Conservation (phyloP, 2,888 invertebrate genomes). For the Eristalis tenax region DNA sequence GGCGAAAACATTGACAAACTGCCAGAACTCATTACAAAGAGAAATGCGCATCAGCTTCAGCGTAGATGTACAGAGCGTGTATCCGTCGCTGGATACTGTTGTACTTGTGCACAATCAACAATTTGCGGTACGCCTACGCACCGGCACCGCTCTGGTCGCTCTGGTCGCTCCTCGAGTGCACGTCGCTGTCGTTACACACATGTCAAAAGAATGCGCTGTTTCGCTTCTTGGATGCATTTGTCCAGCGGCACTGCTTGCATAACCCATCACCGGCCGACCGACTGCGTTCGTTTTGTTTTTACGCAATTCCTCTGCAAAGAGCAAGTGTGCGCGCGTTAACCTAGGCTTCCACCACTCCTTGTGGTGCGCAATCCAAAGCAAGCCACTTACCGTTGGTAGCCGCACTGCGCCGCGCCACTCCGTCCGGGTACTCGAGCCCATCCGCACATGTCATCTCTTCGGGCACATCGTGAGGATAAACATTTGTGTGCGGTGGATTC, state of each 20-base stretch:
- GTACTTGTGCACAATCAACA: background rate
- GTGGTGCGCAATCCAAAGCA: slow-evolving; percentile 18
- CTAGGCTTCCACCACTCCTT: slow-evolving; percentile 20
- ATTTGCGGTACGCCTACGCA: slow-evolving; percentile 64
- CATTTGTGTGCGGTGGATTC: slow-evolving; percentile 12
- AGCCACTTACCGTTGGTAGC: slow-evolving; percentile 15
- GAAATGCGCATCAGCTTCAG: slow-evolving; percentile 12
- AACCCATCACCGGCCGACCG: slow-evolving; percentile 21
- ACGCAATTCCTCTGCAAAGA: slow-evolving; percentile 38
- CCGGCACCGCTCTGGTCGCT: background rate
- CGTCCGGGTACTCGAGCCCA: background rate
- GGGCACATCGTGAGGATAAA: slow-evolving; percentile 9
- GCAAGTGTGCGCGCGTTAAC: slow-evolving; percentile 28
- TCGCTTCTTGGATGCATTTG: slow-evolving; percentile 56
- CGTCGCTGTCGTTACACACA: slow-evolving; percentile 19
- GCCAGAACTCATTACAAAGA: slow-evolving; percentile 54
- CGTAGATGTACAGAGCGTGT: background rate
- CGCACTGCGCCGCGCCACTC: background rate
- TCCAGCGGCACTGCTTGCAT: slow-evolving; percentile 57
- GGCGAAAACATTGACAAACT: slow-evolving; percentile 66
- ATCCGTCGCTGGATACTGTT: background rate
- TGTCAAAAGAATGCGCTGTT: slow-evolving; percentile 37
- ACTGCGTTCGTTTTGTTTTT: slow-evolving; percentile 13
- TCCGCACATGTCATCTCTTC: background rate
- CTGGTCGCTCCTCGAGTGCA: no score